Base-by-base conservation (phyloP, 1,140 invertebrate species). In the Cryptotermes secundus region DNA sequence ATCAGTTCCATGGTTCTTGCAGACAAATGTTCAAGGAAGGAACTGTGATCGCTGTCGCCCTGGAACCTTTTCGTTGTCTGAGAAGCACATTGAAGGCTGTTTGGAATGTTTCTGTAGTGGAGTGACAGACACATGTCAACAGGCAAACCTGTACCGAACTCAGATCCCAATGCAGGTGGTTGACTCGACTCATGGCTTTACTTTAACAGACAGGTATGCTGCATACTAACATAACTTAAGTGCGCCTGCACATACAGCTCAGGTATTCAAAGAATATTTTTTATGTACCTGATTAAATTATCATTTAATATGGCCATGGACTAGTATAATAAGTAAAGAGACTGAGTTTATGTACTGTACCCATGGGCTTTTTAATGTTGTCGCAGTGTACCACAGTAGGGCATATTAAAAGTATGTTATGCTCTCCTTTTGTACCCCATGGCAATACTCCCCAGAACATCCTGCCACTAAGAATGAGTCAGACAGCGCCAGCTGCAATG, bases 31-130 rank as follows among this genome's bases (percentile, higher is more conserved):
- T 2, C 92, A 94, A 87, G 97, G 97, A 0, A 86, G 89, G 0
- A 90, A 91, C 38, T 99, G 98, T 89, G 94, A 97, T 87, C 90
- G 92, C 24, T 99, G 98, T 89, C 92, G 94, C 45, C 89, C 91
- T 22, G 96, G 96, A 3, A 97, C 95, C 10, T 99, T 97, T 88
- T 95, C 96, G 83, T 90, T 99, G 1, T 93, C 94, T 19, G 88
- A 87, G 1, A 88, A 90, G 26, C 96, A 98, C 89, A 92, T 93
- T 12, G 91, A 94, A 79, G 98, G 98, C 9, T 99, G 98, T 89
- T 92, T 93, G 79, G 90, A 94, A 80, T 99, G 98, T 89, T 99
- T 95, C 90, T 99, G 98, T 90, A 98, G 97, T 85, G 97, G 97
- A 12, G 93, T 97, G 19, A 93, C 95, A 0, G 91, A 91, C 26